phyloP scores from a whole-genome alignment of 30 jellyfish, hydroid and myxozoan genomes.

The Chironex yamaguchii region DNA sequence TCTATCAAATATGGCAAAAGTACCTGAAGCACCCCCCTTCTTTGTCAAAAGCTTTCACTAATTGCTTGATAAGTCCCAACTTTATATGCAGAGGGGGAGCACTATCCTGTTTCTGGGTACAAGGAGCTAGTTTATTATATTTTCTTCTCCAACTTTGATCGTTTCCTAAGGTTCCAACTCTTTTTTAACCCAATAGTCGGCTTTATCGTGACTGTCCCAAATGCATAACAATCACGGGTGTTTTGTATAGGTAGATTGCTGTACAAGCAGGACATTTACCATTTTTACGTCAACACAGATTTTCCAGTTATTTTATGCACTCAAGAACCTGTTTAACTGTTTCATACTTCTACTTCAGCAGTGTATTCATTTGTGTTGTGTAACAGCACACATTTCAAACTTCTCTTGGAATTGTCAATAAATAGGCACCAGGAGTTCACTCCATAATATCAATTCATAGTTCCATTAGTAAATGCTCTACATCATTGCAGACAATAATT shows the following conservation, averaged over 20 bases:
- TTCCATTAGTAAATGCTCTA: neutral
- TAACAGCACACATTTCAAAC: constrained; percentile 37
- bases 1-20: too few relatives aligned
- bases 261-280: constrained; percentile 30
- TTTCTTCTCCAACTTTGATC: constrained; percentile 4
- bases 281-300: constrained; percentile 37
- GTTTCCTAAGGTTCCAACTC: neutral
- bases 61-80: constrained; percentile 41
- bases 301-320: constrained; percentile 32
- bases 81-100: constrained; percentile 34
- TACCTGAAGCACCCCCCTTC: constrained; percentile 35
- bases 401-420: constrained; percentile 27
- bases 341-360: constrained; percentile 47
- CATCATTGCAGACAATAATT: constrained; percentile 13
- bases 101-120: constrained; percentile 37
- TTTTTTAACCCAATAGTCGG: neutral
- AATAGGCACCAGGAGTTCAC: constrained; percentile 27
- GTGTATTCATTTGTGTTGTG: constrained; percentile 31
- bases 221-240: neutral
- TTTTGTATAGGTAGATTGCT: neutral
- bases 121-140: constrained; percentile 29
- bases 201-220: constrained; percentile 14
- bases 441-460: constrained; percentile 1
- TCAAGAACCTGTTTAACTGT: constrained; percentile 30
- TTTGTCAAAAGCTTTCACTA: constrained; percentile 30